These are phyloP conservation scores for Sisor rabdophorus DNA, from an alignment of 2,113 vertebrate genomes.

Conservation along the genomic window DNA sequence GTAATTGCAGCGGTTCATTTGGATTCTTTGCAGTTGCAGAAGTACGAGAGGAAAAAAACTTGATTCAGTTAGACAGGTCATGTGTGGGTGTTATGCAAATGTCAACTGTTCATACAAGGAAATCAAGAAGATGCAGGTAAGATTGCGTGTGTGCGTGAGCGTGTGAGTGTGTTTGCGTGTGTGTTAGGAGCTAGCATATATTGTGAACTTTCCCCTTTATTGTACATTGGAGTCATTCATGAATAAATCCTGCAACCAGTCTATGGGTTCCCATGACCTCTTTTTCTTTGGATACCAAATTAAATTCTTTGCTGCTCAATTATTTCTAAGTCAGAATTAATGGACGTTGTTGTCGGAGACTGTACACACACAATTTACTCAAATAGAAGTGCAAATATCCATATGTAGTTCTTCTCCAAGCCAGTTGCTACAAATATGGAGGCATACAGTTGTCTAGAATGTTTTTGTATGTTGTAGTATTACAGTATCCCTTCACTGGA, in stretches of 20 bases:
- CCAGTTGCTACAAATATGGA: no score
- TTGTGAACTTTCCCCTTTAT: slow-evolving; percentile 52
- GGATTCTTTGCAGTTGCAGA: background rate
- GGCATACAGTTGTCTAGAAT: no score
- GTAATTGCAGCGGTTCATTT: slow-evolving; percentile 14
- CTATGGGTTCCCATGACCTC: background rate
- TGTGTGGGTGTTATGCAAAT: slow-evolving; percentile 61
- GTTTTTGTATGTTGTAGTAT: no score
- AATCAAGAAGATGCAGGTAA: slow-evolving; percentile 51
- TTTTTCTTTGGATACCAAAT: background rate
- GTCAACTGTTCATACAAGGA: slow-evolving; percentile 47
- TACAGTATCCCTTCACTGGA: no score
- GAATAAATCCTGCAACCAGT: slow-evolving; percentile 69
- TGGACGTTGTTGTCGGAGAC: background rate
- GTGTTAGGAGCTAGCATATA: slow-evolving; percentile 46
- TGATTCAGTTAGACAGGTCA: slow-evolving; percentile 40
- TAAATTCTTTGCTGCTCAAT: background rate
- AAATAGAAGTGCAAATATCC: no score
- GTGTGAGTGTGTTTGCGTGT: slow-evolving; percentile 3
- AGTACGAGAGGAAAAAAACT: background rate
- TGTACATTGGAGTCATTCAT: slow-evolving; percentile 64
- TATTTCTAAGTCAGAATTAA: background rate
- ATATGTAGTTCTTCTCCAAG: no score
- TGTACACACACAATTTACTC: no score
- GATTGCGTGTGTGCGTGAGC: slow-evolving; percentile 25